Base-by-base conservation (phyloP, 1,140 invertebrate species). In the Drosophila erecta region DNA sequence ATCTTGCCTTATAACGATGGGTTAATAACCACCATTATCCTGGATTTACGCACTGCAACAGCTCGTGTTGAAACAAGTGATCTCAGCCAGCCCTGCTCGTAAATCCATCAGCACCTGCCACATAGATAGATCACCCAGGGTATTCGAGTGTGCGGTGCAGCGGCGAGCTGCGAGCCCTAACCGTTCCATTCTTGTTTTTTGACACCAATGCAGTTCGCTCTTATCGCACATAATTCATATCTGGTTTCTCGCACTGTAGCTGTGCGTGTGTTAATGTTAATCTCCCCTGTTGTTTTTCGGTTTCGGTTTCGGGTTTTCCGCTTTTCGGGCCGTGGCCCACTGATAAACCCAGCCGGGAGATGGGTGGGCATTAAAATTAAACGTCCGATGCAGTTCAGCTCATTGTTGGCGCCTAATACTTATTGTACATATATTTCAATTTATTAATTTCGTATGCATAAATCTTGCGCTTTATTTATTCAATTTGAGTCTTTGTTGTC, bases 401-500 rank as follows among this genome's bases (percentile, higher is more conserved):
- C 75, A 65, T 58, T 76, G 79, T 83, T 76, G 73, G 73, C 74
- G 74, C 77, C 79, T 87, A 86, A 87, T 78, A 61, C 64, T 60
- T 73, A 79, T 59, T 66, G 75, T 72, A 79, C 83, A 78, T 75
- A 76, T 89, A 77, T 87, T 76, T 90, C 84, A 83, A 87, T 87
- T 87, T 87, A 87, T 87, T 87, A 89, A 87, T 87, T 89, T 86
- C 62, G 84, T 86, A 86, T 86, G 83, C 83, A 86, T 86, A 86
- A 86, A 86, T 86, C 83, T 83, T 83, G 79, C 41, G 83, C 83
- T 79, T 86, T 86, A 86, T 86, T 86, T 87, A 86, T 87, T 86
- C 81, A 86, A 86, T 86, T 87, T 87, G 79, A 84, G 83, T 89
- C 83, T 89, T 89, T 87, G 83, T 89, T 87, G 84, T 87, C 84